phyloP scores from a whole-genome alignment of 2,113 vertebrate species.

The Tonatia bakeri region DNA sequence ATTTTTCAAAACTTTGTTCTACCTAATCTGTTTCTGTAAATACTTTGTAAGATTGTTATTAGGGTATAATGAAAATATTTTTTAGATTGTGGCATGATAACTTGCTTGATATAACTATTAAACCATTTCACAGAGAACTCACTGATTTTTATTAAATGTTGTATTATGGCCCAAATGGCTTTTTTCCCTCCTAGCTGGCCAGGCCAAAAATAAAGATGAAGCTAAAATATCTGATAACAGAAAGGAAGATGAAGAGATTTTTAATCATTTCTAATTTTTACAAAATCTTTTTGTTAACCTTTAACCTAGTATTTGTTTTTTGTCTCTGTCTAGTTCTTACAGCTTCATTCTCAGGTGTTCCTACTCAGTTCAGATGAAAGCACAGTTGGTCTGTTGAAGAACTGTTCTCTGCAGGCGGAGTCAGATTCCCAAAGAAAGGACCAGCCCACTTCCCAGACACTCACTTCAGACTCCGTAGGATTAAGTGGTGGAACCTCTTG shows the following conservation, averaged over 20 bases:
- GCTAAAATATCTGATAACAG: not conserved
- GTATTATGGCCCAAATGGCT: not conserved
- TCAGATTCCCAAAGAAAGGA: constrained; percentile 60
- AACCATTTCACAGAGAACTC: not conserved
- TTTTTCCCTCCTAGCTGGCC: not conserved
- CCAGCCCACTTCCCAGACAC: not conserved
- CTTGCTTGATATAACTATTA: not conserved
- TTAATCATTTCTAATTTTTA: not conserved
- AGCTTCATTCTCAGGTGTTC: constrained; percentile 90
- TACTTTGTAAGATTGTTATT: not conserved
- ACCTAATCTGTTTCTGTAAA: constrained; percentile 6
- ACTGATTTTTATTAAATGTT: not conserved
- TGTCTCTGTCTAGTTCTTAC: constrained; percentile 86
- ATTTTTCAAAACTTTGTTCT: not conserved
- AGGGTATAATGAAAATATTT: not conserved
- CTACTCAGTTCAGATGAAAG: constrained; percentile 84
- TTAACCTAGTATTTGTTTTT: constrained; percentile 11
- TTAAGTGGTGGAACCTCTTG: constrained; percentile 39
- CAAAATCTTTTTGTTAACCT: not conserved
- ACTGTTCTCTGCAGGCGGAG: not conserved
- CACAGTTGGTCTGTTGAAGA: constrained; percentile 83
- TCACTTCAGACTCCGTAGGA: not conserved
- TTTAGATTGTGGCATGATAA: not conserved
- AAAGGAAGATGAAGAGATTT: not conserved
- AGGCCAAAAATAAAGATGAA: constrained; percentile 19